Evolutionary conservation across 2,113 vertebrate genomes (phyloP).

Genomic region (Takifugu bimaculatus): DNA sequence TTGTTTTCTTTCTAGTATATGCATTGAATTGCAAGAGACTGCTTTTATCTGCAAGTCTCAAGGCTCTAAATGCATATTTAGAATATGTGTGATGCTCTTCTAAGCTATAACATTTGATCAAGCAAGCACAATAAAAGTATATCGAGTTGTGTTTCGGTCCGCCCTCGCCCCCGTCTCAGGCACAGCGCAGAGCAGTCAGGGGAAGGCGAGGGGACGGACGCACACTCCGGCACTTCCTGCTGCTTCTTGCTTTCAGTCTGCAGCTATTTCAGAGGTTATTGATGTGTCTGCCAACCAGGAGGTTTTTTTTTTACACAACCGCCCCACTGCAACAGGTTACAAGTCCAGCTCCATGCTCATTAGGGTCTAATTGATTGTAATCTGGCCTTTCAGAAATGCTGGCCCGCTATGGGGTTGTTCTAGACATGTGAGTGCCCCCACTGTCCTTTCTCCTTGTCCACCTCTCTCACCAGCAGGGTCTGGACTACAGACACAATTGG

Average conservation of each 20-base stretch:
- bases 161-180: background rate
- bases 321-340: constrained; percentile 71
- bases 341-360: constrained; percentile 75
- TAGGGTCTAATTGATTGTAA: constrained; percentile 79
- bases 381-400: constrained; percentile 71
- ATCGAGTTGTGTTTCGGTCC: constrained; percentile 13
- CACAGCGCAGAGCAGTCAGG: background rate
- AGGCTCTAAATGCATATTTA: constrained; percentile 31
- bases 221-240: constrained; percentile 49
- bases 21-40: background rate
- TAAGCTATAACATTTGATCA: background rate
- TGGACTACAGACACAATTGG: constrained; percentile 60
- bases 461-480: constrained; percentile 69
- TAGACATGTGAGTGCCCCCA: constrained; percentile 62
- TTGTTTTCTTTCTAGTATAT: too few species aligned
- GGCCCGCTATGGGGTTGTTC: constrained; percentile 61
- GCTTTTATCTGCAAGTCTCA: background rate
- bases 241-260: constrained; percentile 56
- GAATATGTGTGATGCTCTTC: constrained; percentile 7
- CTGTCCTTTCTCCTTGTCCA: constrained; percentile 61
- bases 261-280: constrained; percentile 78
- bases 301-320: constrained; percentile 69
- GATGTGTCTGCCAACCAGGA: constrained; percentile 68
- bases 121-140: background rate
- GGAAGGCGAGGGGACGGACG: constrained; percentile 20